Percentiles rank a stretch among this genome's conserved stretches.
Conservation (phyloP, 2,113 vertebrate species). For the Xenopus tropicalis region UCB_Xtro_10.0 CM004447.2:109029501-109030000, state of each 20-base stretch:
- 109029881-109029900: conserved; percentile 95
- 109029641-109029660: too few species aligned
- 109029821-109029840: conserved; percentile 97
- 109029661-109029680: too few species aligned
- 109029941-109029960: conserved; percentile 94
- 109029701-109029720: too few species aligned
- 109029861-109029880: conserved; percentile 93
- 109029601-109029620: too few species aligned
- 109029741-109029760: conserved; percentile 77
- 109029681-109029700: too few species aligned
- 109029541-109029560: too few species aligned
- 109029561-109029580: too few species aligned
- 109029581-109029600: too few species aligned
- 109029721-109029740: too few species aligned
- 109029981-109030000: conserved; percentile 17
- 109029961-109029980: conserved; percentile 51
- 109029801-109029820: conserved; percentile 98
- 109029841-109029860: conserved; percentile 92
- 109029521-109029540: too few species aligned
- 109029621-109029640: too few species aligned
- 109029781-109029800: conserved; percentile 91
- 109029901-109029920: conserved; percentile 95
- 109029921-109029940: conserved; percentile 92
- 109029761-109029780: conserved; percentile 89
- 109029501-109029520: too few species aligned